These are phyloP conservation scores for Sebastes itinus DNA, from an alignment of 2,797 vertebrate genomes.

Conservation along the genomic window DNA sequence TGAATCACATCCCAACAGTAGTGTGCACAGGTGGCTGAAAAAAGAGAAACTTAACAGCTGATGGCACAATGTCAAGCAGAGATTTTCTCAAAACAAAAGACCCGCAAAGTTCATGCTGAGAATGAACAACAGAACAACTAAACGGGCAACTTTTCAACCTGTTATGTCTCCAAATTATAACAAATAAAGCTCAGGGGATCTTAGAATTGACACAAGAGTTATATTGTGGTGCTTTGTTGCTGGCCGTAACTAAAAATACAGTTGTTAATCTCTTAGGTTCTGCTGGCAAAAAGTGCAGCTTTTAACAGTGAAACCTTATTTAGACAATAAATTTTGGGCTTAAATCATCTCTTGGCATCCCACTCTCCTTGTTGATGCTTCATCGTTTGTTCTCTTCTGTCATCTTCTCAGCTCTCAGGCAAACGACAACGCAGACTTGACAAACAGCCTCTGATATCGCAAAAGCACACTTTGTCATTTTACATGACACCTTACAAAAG, in stretches of 20 bases:
- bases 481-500: slow-evolving; percentile 27
- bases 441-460: slow-evolving; percentile 30
- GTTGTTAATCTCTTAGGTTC: neutral
- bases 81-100: neutral
- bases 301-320: neutral
- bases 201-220: neutral
- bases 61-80: neutral
- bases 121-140: neutral
- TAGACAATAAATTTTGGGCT: neutral
- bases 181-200: neutral
- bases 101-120: neutral
- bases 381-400: slow-evolving; percentile 24
- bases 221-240: neutral
- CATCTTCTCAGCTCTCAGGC: slow-evolving; percentile 6
- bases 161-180: neutral
- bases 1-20: neutral
- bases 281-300: neutral
- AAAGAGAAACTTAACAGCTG: neutral
- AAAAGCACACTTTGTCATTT: slow-evolving; percentile 47
- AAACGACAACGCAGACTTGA: slow-evolving; percentile 19
- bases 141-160: neutral
- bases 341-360: slow-evolving; percentile 13
- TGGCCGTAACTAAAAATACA: neutral
- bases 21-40: neutral
- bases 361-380: neutral